Percentiles rank a stretch among this genome's conserved stretches.
Conservation (phyloP, 2,888 invertebrate species). For the Oscheius myriophilus region DNA sequence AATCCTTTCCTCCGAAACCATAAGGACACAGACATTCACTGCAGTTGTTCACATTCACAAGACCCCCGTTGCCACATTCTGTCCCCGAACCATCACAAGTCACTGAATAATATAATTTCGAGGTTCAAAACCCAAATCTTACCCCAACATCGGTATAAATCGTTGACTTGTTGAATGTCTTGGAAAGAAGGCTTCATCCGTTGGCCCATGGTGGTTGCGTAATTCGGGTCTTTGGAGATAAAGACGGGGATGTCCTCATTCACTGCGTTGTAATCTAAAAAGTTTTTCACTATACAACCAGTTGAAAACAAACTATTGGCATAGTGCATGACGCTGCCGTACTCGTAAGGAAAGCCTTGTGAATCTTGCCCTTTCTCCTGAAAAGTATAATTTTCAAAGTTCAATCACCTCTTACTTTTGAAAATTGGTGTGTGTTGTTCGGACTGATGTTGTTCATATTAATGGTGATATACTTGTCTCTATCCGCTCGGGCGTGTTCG, state of each 20-base stretch:
- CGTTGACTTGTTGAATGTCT: constrained; percentile 48
- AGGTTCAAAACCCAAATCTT: not conserved
- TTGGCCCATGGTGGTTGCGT: constrained; percentile 47
- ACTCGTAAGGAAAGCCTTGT: constrained; percentile 43
- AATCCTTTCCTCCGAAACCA: constrained; percentile 10
- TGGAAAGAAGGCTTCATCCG: constrained; percentile 51
- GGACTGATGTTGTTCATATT: constrained; percentile 28
- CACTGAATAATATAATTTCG: not conserved
- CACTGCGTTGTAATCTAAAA: constrained; percentile 38
- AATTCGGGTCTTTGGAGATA: constrained; percentile 37
- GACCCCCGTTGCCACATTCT: constrained; percentile 8
- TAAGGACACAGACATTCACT: constrained; percentile 12
- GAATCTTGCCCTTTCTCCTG: constrained; percentile 7
- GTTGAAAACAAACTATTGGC: constrained; percentile 15
- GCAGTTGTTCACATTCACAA: constrained; percentile 12
- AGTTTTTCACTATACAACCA: constrained; percentile 13
- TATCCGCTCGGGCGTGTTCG: constrained; percentile 50
- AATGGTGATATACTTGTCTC: constrained; percentile 46
- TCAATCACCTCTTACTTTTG: constrained; percentile 1
- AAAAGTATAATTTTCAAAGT: not conserved
- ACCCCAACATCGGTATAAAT: constrained; percentile 48
- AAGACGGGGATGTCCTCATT: constrained; percentile 42
- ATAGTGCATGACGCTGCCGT: constrained; percentile 59
- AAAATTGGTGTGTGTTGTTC: constrained; percentile 12
- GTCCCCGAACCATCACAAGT: not conserved